phyloP scores from a whole-genome alignment of 2,888 invertebrate genomes.

The Orchesellides sinensis region DNA sequence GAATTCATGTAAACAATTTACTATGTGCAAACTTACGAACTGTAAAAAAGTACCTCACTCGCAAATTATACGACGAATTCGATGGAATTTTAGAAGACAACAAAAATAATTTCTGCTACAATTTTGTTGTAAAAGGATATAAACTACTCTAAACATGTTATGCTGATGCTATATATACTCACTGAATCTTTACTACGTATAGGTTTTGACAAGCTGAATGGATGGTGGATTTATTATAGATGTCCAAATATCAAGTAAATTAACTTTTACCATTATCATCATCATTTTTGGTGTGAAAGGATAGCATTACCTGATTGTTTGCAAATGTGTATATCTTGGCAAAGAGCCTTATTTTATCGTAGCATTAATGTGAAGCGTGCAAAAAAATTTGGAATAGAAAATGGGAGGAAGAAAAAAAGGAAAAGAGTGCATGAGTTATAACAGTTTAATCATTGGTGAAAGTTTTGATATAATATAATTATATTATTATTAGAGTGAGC shows the following conservation, averaged over 20 bases:
- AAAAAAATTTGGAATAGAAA: constrained; percentile 29
- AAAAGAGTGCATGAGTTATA: constrained; percentile 35
- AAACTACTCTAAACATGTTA: too few relatives aligned
- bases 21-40: too few relatives aligned
- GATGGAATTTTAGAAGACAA: too few relatives aligned
- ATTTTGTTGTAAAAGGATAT: too few relatives aligned
- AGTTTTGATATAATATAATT: constrained; percentile 8
- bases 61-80: too few relatives aligned
- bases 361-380: constrained; percentile 44
- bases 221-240: not conserved
- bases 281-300: constrained; percentile 34
- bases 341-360: constrained; percentile 52
- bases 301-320: constrained; percentile 66
- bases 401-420: constrained; percentile 22
- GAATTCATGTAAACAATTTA: too few relatives aligned
- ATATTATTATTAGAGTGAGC: not conserved
- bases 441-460: not conserved
- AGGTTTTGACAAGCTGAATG: too few relatives aligned
- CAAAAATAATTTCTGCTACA: too few relatives aligned
- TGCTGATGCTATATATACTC: too few relatives aligned
- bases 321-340: constrained; percentile 66
- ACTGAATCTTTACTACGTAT: too few relatives aligned
- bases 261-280: not conserved
- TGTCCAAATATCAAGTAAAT: not conserved
- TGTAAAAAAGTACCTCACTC: too few relatives aligned